phyloP scores from a whole-genome alignment of 2,888 invertebrate species.

The Athalia rosae region DNA sequence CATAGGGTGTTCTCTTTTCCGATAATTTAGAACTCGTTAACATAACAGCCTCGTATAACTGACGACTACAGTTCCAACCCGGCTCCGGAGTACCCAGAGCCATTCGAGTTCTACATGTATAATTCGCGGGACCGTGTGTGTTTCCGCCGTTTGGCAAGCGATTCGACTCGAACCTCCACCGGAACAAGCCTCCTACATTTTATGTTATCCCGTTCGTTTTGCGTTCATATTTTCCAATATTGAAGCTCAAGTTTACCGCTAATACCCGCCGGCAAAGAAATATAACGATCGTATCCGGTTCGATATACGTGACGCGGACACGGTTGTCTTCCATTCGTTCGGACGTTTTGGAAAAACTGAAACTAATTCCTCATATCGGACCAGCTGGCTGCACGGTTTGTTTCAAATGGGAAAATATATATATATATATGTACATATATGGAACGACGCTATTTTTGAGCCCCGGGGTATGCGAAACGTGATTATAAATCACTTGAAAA shows the following conservation, averaged over 20 bases:
- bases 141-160: constrained; percentile 20
- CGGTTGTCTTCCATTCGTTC: no score
- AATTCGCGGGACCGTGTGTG: constrained; percentile 7
- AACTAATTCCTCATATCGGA: no score
- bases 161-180: not conserved
- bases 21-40: constrained; percentile 70
- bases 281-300: not conserved
- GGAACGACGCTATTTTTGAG: no score
- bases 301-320: no score
- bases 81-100: not conserved
- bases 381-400: no score
- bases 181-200: not conserved
- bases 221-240: constrained; percentile 43
- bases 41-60: constrained; percentile 54
- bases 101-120: not conserved
- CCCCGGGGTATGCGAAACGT: no score
- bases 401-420: no score
- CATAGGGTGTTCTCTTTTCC: constrained; percentile 65
- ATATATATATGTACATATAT: no score
- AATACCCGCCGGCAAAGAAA: not conserved
- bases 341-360: no score
- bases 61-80: not conserved
- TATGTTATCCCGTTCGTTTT: constrained; percentile 19
- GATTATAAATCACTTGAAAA: no score
- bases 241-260: not conserved